Conservation (phyloP, 2,797 vertebrate genomes). For the Pantherophis alleghaniensis region DNA sequence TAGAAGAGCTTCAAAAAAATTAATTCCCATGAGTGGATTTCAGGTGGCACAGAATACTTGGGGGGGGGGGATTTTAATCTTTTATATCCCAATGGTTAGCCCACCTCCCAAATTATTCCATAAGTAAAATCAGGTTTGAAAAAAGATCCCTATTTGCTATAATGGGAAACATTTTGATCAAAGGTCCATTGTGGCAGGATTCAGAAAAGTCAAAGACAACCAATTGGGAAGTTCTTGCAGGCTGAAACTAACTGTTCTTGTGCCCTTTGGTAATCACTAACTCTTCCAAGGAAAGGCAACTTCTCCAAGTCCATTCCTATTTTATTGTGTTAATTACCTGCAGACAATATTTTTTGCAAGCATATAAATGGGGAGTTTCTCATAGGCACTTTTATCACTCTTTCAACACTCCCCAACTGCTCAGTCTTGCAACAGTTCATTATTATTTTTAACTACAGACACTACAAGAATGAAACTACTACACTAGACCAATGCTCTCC, state of each 20-base stretch:
- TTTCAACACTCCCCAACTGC: background rate
- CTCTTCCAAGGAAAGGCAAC: background rate
- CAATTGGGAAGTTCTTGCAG: background rate
- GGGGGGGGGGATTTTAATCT: background rate
- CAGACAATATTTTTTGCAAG: background rate
- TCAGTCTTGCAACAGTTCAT: background rate
- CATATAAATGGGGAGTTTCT: background rate
- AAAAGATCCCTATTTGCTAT: background rate
- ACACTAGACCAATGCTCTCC: background rate
- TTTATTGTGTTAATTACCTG: background rate
- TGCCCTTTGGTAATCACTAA: background rate
- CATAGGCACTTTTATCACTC: background rate
- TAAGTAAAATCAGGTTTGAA: background rate
- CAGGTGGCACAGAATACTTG: background rate
- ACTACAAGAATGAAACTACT: background rate
- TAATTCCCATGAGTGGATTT: background rate
- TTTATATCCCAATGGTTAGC: background rate
- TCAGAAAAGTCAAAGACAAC: background rate
- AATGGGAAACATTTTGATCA: background rate
- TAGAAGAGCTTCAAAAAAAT: background rate
- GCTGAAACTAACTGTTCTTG: background rate
- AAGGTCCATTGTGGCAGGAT: background rate
- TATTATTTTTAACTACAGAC: background rate
- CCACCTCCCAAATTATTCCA: background rate
- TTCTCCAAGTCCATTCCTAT: background rate